Percentiles rank a stretch among this genome's conserved stretches.
phyloP scores from a whole-genome alignment of 2,888 invertebrate species.

The Scaptomyza flava region DNA sequence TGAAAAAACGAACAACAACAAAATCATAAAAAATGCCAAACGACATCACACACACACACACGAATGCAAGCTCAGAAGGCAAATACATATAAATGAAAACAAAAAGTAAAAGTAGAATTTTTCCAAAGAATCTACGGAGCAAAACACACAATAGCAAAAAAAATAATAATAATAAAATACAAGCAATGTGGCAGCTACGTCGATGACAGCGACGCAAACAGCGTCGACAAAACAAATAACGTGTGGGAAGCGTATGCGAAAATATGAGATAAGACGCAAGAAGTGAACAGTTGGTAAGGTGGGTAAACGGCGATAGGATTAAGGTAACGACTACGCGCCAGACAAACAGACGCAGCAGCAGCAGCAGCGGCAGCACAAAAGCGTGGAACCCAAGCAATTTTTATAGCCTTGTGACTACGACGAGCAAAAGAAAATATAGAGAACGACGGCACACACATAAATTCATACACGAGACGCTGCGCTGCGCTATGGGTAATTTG shows the following conservation, averaged over 20 bases:
- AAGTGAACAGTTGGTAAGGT: not conserved
- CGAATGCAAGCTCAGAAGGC: constrained; percentile 52
- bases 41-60: constrained; percentile 47
- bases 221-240: constrained; percentile 65
- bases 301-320: not conserved
- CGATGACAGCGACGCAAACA: constrained; percentile 34
- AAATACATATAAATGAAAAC: constrained; percentile 68
- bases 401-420: constrained; percentile 76
- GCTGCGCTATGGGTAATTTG: constrained; percentile 29
- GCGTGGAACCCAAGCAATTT: constrained; percentile 64
- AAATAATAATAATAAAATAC: constrained; percentile 80
- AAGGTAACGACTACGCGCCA: constrained; percentile 60
- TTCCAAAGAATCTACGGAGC: constrained; percentile 79
- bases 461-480: constrained; percentile 35
- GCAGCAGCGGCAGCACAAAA: constrained; percentile 41
- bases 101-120: constrained; percentile 81
- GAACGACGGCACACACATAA: constrained; percentile 45
- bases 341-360: constrained; percentile 69
- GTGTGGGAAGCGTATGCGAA: constrained; percentile 63
- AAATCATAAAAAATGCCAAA: constrained; percentile 73
- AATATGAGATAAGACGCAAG: constrained; percentile 61
- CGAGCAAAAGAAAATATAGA: constrained; percentile 58
- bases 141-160: constrained; percentile 80
- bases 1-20: constrained; percentile 50
- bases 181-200: constrained; percentile 54